phyloP scores from a whole-genome alignment of 2,113 vertebrate genomes.

The Oophaga pumilio region DNA sequence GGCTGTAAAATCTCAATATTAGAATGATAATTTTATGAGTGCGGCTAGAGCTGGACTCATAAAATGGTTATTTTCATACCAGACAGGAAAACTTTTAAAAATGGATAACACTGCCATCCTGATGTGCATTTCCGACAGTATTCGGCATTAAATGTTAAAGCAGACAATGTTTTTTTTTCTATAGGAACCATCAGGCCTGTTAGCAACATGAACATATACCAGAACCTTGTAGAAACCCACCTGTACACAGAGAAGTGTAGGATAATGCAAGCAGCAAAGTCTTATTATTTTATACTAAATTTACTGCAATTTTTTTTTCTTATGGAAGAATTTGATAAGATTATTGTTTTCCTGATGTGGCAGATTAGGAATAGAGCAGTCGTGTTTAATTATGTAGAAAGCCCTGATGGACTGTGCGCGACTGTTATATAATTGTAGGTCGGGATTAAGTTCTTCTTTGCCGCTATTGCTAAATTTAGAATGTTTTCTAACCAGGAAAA shows the following conservation, averaged over 20 bases:
- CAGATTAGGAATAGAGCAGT: constrained; percentile 1
- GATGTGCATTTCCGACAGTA: not conserved
- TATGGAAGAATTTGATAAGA: constrained; percentile 25
- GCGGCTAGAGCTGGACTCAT: no score
- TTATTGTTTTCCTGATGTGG: constrained; percentile 16
- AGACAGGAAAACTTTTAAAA: no score
- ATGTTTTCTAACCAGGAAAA: not conserved
- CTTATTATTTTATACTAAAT: not conserved
- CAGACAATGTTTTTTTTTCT: not conserved
- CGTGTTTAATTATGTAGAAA: constrained; percentile 34
- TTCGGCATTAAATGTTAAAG: not conserved
- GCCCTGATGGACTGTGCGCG: not conserved
- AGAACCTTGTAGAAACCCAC: not conserved
- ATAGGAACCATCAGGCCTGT: constrained; percentile 16
- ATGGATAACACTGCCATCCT: no score
- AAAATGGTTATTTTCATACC: no score
- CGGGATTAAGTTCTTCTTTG: constrained; percentile 26
- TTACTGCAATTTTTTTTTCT: not conserved
- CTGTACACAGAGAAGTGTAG: not conserved
- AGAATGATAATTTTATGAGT: no score
- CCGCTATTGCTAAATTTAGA: constrained; percentile 26
- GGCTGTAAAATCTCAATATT: no score
- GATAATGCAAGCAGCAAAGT: not conserved
- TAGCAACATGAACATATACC: not conserved
- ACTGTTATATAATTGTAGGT: constrained; percentile 15